Conservation (phyloP, 2,888 invertebrate genomes). For the Caenorhabditis plicata region DNA sequence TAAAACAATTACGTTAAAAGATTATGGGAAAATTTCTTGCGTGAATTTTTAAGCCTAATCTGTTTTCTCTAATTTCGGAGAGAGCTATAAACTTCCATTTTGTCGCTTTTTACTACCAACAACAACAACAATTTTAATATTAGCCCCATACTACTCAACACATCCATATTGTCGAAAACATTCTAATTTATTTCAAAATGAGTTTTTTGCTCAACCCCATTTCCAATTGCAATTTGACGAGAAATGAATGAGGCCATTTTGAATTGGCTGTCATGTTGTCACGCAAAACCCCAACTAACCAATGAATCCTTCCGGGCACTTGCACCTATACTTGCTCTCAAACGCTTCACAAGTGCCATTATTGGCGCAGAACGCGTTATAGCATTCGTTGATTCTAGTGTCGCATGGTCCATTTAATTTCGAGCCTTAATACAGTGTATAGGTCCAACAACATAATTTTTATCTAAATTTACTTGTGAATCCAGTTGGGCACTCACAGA, state of each 20-base stretch:
- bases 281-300: slow-evolving; percentile 55
- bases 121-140: no score
- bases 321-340: slow-evolving; percentile 57
- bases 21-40: no score
- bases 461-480: slow-evolving; percentile 54
- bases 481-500: slow-evolving; percentile 62
- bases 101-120: no score
- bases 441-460: no score
- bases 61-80: no score
- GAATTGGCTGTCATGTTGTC: no score
- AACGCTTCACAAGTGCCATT: slow-evolving; percentile 58
- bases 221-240: background rate
- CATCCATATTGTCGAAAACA: no score
- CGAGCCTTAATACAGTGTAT: slow-evolving; percentile 21
- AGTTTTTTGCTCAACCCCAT: background rate
- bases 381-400: slow-evolving; percentile 58
- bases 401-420: slow-evolving; percentile 52
- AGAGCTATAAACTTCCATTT: no score
- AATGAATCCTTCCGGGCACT: slow-evolving; percentile 50
- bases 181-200: slow-evolving; percentile 12
- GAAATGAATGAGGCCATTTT: no score
- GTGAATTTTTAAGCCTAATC: no score
- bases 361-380: slow-evolving; percentile 51
- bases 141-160: no score
- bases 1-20: no score